Evolutionary conservation across 2,797 vertebrate genomes (phyloP), one percentile per base, ranked within the genome.

Genomic region (Karalla daura): DNA sequence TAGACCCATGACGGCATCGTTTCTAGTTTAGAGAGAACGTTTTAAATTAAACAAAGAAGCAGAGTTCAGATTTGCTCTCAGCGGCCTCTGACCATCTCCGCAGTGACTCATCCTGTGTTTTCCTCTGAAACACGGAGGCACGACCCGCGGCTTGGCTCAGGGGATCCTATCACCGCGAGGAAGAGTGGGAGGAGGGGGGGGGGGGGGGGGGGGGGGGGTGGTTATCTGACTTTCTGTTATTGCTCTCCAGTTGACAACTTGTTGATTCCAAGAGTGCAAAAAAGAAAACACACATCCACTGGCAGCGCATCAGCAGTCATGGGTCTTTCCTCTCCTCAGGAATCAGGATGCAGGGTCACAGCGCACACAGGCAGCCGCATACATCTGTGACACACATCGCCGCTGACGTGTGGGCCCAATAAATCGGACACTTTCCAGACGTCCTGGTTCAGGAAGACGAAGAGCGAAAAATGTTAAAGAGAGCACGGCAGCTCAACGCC

Each of bases 341-440:
- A 6, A 27, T 83, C 85, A 81, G 89, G 89, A 88, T 79, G 63
- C 52, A 35, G 53, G 87, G 83, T 89, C 85, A 85, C 53, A 7
- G 43, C 44, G 2, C 80, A 81, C 27, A 18, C 56, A 56, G 68
- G 55, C 70, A 61, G 47, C 64, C 27, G 11, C 63, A 28, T 50
- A 63, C 25, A 63, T 43, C 50, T 36, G 60, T 71, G 70, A 73
- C 64, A 70, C 58, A 24, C 35, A 77, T 62, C 30, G 18, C 32
- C 44, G 56, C 64, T 77, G 78, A 80, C 54, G 74, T 68, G 63
- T 5, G 39, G 44, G 51, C 24, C 27, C 55, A 64, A 76, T 62
- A 81, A n/a, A 85, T 67, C 72, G 30, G 70, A 89, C 70, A 78
- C 52, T 78, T 81, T 85, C 74, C 87, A 86, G 86, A 87, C 77